Evolutionary conservation across 2,888 invertebrate genomes (phyloP).

Genomic region (Epinotia brunnichana): DNA sequence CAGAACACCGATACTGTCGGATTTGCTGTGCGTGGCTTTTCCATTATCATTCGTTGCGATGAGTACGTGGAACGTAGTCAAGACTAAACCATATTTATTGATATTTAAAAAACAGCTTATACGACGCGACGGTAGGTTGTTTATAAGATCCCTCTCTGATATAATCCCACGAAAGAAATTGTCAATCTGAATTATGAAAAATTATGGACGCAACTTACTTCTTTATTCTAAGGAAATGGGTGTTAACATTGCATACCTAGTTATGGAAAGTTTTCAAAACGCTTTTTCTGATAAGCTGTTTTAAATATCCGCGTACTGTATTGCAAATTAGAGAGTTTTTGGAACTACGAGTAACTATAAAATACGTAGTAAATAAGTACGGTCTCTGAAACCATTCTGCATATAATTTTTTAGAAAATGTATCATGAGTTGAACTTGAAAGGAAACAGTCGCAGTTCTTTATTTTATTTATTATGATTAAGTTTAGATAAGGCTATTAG

Average conservation of each 20-base stretch:
- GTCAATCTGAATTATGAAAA: neutral
- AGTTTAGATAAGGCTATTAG: neutral
- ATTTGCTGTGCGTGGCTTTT: neutral
- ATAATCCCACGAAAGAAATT: neutral
- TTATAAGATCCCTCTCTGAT: neutral
- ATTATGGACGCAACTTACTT: neutral
- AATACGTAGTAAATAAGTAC: neutral
- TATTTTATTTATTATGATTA: neutral
- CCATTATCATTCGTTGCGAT: neutral
- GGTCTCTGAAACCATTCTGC: neutral
- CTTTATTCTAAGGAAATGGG: neutral
- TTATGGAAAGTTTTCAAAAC: neutral
- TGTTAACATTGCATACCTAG: neutral
- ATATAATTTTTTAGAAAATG: neutral
- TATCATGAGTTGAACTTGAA: neutral
- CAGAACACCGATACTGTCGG: slow-evolving; percentile 41
- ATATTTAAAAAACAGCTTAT: neutral
- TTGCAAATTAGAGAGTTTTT: neutral
- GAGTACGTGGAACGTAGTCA: neutral
- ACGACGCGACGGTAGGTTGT: neutral
- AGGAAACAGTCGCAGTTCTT: neutral
- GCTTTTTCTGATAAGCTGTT: neutral
- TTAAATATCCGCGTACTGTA: neutral
- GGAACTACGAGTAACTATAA: neutral
- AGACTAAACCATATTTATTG: neutral